Evolutionary conservation across 2,888 invertebrate species (phyloP).

Genomic region (Heliconius ismenius): DNA sequence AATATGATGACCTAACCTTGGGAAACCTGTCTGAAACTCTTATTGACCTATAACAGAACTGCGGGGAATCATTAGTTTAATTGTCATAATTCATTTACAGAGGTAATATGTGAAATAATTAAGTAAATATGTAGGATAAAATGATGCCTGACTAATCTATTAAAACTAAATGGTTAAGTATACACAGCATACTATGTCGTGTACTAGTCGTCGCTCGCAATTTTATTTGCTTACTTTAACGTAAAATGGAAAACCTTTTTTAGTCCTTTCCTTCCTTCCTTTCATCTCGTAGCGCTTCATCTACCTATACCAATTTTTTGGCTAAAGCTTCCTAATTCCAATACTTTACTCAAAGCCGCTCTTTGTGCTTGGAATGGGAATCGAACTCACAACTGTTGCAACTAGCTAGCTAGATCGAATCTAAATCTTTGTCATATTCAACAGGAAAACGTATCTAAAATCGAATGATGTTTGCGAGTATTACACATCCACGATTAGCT

Average conservation of each 20-base stretch:
- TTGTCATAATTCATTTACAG: slow-evolving; percentile 20
- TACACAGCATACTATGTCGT: neutral
- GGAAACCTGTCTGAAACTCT: slow-evolving; percentile 29
- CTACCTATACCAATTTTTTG: too few species aligned
- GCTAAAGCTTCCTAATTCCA: too few species aligned
- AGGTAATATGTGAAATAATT: neutral
- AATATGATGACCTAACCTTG: slow-evolving; percentile 36
- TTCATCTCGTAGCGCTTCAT: too few species aligned
- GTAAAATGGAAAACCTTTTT: too few species aligned
- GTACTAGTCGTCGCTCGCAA: neutral
- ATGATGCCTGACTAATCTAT: neutral
- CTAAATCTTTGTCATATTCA: neutral
- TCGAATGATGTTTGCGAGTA: slow-evolving; percentile 38
- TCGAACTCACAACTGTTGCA: neutral
- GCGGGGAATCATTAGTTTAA: slow-evolving; percentile 31
- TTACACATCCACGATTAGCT: slow-evolving; percentile 46
- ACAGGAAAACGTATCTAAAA: neutral
- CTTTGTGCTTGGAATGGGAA: neutral
- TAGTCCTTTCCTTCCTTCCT: too few species aligned
- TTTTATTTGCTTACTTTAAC: neutral
- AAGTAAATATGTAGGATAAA: neutral
- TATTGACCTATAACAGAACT: slow-evolving; percentile 33
- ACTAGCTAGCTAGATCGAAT: neutral
- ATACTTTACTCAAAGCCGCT: too few species aligned
- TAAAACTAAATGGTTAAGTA: neutral